A percentile compares a stretch with the other conserved stretches of the same genome.
These are phyloP conservation scores for Zhuqinia jingwanae DNA, from an alignment of 2,888 invertebrate genomes.

Conservation along the genomic window DNA sequence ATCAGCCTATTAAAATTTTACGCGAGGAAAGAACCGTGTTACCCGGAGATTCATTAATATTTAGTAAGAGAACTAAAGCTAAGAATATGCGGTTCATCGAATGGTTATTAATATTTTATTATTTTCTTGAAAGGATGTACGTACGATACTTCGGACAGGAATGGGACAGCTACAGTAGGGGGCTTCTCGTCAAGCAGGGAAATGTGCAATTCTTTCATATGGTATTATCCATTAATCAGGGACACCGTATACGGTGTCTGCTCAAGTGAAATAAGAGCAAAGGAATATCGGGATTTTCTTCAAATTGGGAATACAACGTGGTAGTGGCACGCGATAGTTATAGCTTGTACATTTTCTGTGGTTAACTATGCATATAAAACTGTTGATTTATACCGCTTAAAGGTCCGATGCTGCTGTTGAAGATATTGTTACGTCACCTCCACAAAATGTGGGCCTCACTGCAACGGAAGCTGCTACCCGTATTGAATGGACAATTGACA, in stretches of 20 bases:
- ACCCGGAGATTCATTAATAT: neutral
- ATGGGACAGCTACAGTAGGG: neutral
- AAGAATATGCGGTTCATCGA: too few species aligned
- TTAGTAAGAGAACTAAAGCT: too few species aligned
- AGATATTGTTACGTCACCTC: slow-evolving; percentile 22
- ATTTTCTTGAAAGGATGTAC: slow-evolving; percentile 55
- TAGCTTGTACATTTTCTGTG: neutral
- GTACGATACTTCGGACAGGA: slow-evolving; percentile 9
- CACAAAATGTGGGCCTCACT: neutral
- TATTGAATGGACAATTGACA: slow-evolving; percentile 32
- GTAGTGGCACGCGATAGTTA: neutral
- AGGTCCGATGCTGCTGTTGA: slow-evolving; percentile 24
- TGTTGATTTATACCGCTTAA: too few species aligned
- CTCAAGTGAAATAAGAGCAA: neutral
- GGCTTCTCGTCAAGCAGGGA: slow-evolving; percentile 32
- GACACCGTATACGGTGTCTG: slow-evolving; percentile 18
- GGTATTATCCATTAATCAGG: slow-evolving; percentile 60
- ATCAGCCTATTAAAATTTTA: slow-evolving; percentile 29
- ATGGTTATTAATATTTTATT: neutral
- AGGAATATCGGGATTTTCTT: slow-evolving; percentile 15
- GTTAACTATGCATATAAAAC: neutral
- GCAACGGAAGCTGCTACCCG: neutral
- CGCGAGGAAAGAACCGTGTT: neutral
- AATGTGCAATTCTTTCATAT: slow-evolving; percentile 45
- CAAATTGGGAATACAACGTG: slow-evolving; percentile 46